Percentiles rank a stretch among this genome's conserved stretches.
phyloP scores from a whole-genome alignment of 2,888 invertebrate genomes.

The Eutolmus rufibarbis region DNA sequence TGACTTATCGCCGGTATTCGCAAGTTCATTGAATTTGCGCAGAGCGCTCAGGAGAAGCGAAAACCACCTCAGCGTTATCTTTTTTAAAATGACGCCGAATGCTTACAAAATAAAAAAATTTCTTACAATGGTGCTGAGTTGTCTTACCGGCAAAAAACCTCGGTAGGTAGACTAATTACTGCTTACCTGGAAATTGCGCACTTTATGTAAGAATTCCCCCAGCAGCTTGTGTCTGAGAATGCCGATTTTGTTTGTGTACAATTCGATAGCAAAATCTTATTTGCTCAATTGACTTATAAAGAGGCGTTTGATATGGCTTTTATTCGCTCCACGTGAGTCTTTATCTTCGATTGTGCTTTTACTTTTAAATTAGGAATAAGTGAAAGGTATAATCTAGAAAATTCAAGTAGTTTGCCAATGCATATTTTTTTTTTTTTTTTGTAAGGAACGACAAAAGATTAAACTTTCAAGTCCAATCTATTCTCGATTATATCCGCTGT shows the following conservation, averaged over 20 bases:
- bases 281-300: not conserved
- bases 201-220: not conserved
- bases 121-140: not conserved
- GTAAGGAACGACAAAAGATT: not conserved
- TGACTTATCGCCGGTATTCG: not conserved
- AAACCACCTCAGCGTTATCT: not conserved
- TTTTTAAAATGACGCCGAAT: not conserved
- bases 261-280: not conserved
- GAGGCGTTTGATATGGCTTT: not conserved
- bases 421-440: too few species aligned
- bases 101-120: not conserved
- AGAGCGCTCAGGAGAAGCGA: not conserved
- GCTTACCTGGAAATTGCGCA: not conserved
- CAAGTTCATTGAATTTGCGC: not conserved
- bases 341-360: not conserved
- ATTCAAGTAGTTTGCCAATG: not conserved
- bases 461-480: not conserved
- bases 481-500: not conserved
- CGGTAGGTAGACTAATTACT: not conserved
- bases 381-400: not conserved
- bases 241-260: not conserved
- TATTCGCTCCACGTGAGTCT: not conserved
- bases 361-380: not conserved
- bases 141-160: not conserved
- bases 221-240: not conserved